Conservation (phyloP, 2,113 vertebrate genomes). For the Pomatorhinus ruficollis region DNA sequence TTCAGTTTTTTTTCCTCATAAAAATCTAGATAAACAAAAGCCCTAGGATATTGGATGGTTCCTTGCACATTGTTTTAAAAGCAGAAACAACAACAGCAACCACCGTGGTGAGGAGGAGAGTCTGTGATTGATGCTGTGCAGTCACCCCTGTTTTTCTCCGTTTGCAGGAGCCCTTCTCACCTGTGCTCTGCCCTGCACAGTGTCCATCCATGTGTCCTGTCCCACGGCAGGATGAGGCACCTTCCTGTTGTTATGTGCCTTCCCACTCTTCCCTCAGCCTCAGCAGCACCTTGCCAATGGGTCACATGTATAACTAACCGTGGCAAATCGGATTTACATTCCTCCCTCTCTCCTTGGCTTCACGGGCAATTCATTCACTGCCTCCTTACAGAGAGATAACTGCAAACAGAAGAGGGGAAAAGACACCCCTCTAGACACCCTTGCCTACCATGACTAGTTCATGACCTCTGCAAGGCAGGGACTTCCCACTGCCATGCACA, state of each 20-base stretch:
- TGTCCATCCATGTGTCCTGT: accelerated
- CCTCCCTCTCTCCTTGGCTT: background rate
- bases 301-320: background rate
- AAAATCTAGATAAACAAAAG: slow-evolving; percentile 71
- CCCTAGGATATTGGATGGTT: slow-evolving; percentile 69
- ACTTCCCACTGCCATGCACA: background rate
- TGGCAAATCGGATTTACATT: background rate
- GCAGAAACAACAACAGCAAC: slow-evolving; percentile 54
- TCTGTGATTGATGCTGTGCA: accelerated
- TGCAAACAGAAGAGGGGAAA: background rate
- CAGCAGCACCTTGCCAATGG: background rate
- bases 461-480: background rate
- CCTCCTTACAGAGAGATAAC: background rate
- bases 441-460: background rate
- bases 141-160: background rate
- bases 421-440: background rate
- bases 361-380: background rate
- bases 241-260: background rate
- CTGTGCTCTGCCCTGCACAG: background rate
- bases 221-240: background rate
- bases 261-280: background rate
- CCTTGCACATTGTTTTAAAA: slow-evolving; percentile 64
- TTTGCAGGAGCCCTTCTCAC: background rate
- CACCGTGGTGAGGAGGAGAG: background rate
- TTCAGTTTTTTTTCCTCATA: slow-evolving; percentile 30